Evolutionary conservation across 2,797 vertebrate species (phyloP).

Genomic region (Cetoscarus ocellatus): DNA sequence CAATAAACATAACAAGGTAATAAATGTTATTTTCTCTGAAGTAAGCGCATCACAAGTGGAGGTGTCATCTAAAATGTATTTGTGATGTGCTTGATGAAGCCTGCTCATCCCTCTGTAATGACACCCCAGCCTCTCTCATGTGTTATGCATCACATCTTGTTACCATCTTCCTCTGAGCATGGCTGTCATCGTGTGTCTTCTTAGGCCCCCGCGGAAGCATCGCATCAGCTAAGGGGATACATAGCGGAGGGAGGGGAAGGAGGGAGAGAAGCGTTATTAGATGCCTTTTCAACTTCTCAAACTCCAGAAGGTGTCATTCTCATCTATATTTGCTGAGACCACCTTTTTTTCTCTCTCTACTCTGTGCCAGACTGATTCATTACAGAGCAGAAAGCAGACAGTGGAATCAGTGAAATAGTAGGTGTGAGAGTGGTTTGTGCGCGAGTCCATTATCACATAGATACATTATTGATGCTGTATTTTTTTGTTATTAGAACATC

Average conservation of each 20-base stretch:
- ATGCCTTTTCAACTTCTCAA: slow-evolving; percentile 72
- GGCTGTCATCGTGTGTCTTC: slow-evolving; percentile 75
- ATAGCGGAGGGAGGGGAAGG: slow-evolving; percentile 5
- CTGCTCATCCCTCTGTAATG: slow-evolving; percentile 80
- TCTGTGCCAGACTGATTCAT: slow-evolving; percentile 63
- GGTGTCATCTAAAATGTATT: slow-evolving; percentile 81
- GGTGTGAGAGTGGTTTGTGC: slow-evolving; percentile 50
- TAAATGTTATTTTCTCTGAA: slow-evolving; percentile 75
- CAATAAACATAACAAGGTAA: slow-evolving; percentile 74
- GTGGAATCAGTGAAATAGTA: slow-evolving; percentile 36
- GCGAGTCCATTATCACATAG: slow-evolving; percentile 31
- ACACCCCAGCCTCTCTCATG: slow-evolving; percentile 79
- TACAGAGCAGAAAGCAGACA: slow-evolving; percentile 59
- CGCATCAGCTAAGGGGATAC: slow-evolving; percentile 64
- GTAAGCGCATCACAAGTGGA: slow-evolving; percentile 68
- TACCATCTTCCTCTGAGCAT: slow-evolving; percentile 76
- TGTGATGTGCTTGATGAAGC: slow-evolving; percentile 82
- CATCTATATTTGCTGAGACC: slow-evolving; percentile 69
- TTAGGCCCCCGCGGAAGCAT: slow-evolving; percentile 60
- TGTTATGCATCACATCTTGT: slow-evolving; percentile 85
- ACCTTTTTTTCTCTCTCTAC: slow-evolving; percentile 7
- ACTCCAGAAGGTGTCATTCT: slow-evolving; percentile 76
- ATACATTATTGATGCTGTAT: slow-evolving; percentile 65
- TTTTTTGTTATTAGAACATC: slow-evolving; percentile 62
- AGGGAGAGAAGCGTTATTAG: slow-evolving; percentile 51